These are phyloP conservation scores for Pyrrhosoma nymphula DNA, from an alignment of 2,888 invertebrate species.

Conservation along the genomic window DNA sequence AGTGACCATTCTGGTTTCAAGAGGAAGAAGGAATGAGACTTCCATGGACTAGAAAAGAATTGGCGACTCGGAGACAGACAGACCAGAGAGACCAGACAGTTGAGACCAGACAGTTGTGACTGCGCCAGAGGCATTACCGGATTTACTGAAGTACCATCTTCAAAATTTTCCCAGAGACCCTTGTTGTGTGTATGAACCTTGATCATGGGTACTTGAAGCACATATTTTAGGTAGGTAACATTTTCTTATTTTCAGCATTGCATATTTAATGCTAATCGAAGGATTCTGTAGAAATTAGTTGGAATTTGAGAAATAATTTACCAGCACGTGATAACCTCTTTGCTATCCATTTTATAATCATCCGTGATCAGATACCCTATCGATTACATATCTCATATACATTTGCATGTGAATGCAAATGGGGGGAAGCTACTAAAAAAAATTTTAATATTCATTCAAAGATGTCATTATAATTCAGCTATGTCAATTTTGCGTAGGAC, in stretches of 20 bases:
- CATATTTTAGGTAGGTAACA: slow-evolving; percentile 4
- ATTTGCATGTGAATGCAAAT: background rate
- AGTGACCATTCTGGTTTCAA: slow-evolving; percentile 87
- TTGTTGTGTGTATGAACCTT: slow-evolving; percentile 42
- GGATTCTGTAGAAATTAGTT: background rate
- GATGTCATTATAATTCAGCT: no score
- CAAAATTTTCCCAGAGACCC: background rate
- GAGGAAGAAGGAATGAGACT: slow-evolving; percentile 85
- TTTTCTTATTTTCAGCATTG: background rate
- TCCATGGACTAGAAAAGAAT: slow-evolving; percentile 85
- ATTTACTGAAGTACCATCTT: slow-evolving; percentile 83
- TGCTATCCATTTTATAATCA: no score
- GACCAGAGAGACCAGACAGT: no score
- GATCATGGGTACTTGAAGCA: slow-evolving; percentile 34
- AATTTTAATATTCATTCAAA: no score
- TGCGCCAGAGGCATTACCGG: slow-evolving; percentile 87
- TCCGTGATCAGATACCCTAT: no score
- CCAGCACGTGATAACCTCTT: no score
- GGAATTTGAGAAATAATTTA: background rate
- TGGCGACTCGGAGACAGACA: no score
- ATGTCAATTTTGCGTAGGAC: no score
- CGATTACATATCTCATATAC: no score
- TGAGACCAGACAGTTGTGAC: slow-evolving; percentile 79
- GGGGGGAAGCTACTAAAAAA: no score
- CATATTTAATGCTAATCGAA: background rate